Conservation (phyloP, 2,888 invertebrate species). For the Drosophila mimetica region DNA sequence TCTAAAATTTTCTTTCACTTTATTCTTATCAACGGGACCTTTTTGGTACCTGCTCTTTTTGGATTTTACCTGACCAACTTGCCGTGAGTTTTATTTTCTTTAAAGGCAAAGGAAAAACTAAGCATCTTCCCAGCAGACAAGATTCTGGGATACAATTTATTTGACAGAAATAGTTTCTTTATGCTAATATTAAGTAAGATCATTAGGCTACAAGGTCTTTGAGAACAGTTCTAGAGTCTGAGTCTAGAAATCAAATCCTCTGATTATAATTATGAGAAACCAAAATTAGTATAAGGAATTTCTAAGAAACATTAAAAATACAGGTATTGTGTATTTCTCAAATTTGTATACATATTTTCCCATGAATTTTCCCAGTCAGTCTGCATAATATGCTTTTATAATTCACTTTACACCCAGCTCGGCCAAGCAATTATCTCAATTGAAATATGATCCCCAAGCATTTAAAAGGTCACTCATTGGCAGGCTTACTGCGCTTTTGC, state of each 20-base stretch:
- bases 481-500: neutral
- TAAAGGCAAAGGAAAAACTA: neutral
- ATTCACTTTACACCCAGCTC: neutral
- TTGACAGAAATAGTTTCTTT: conserved; percentile 4
- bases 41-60: conserved; percentile 13
- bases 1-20: neutral
- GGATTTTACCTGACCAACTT: conserved; percentile 21
- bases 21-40: neutral
- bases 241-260: neutral
- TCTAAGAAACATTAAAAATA: no score
- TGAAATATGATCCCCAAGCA: conserved; percentile 5
- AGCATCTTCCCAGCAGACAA: neutral
- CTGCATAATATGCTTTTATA: neutral
- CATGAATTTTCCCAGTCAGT: neutral
- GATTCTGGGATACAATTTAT: neutral
- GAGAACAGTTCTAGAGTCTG: neutral
- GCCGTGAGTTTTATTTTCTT: neutral
- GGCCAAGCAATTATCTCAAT: conserved; percentile 5
- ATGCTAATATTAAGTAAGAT: neutral
- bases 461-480: conserved; percentile 28
- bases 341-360: neutral
- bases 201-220: neutral
- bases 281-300: neutral
- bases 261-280: neutral
- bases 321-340: no score